Evolutionary conservation across 2,797 vertebrate genomes (phyloP), one percentile per base, ranked within the genome.

Genomic region (Sternarchorhynchus goeldii): DNA sequence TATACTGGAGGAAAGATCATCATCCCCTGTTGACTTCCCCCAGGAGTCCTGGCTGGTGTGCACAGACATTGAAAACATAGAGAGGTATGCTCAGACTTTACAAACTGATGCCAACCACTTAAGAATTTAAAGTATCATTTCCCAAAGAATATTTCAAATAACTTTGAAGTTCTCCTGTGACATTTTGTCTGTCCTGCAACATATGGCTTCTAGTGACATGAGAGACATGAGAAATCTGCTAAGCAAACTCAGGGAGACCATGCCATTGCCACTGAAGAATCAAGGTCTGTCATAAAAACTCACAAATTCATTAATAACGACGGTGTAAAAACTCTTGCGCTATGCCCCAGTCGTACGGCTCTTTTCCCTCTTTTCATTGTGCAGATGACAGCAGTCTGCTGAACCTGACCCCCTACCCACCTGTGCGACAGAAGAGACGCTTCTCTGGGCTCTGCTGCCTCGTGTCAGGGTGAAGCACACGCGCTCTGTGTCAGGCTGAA

Each of bases 201-300:
- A 18, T 76, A 10, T 81, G 31, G 87, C 81, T 93, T 86, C 78
- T 88, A 99, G 97, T 91, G 96, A 98, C 79, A 96, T 98, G 94
- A 91, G 93, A 90, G 96, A 98, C 93, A 98, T 99, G 96, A 93
- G 97, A 91, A 98, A 98, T 88, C 93, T 99, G 87, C 93, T 99
- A 93, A 99, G 96, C 91, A 98, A 98, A 98, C 96, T 99, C 95
- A 98, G 97, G 96, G 97, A 98, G 90, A 96, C 96, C 82, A 97
- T 99, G 97, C 97, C 97, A 91, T 93, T 98, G 90, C 97, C 97
- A 83, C 84, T 99, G 94, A 98, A 98, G 93, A 99, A 96, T 90
- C 97, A 99, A 97, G 97, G 97, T 97, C 66, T 12, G 80, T 60
- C n/a, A 17, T 55, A 45, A 66, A 64, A 45, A 3, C 6, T 60